These are phyloP conservation scores for Protobothrops mucrosquamatus DNA, from an alignment of 2,113 vertebrate genomes.

Conservation along the genomic window DNA sequence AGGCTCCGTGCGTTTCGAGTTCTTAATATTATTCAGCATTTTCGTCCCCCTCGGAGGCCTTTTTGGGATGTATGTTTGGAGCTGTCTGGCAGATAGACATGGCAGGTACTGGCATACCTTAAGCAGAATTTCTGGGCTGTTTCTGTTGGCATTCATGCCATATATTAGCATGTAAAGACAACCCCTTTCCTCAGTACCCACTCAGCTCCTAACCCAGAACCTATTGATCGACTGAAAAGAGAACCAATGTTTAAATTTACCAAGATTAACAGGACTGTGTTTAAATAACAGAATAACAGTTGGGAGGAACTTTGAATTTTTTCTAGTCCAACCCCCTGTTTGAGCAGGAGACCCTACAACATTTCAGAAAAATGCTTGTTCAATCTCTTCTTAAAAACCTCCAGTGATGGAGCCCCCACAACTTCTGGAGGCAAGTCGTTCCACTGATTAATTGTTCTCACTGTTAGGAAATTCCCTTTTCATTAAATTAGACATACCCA, in stretches of 20 bases:
- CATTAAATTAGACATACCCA: too few species aligned
- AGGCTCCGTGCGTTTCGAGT: rapidly evolving
- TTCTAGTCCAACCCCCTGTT: too few species aligned
- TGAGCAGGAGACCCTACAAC: too few species aligned
- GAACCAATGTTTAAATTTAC: neutral
- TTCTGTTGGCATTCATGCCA: neutral
- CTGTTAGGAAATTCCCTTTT: too few species aligned
- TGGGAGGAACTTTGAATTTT: too few species aligned
- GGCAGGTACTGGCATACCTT: neutral
- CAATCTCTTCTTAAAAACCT: too few species aligned
- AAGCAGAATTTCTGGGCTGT: neutral
- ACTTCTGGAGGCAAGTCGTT: too few species aligned
- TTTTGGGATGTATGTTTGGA: neutral
- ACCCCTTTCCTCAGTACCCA: neutral
- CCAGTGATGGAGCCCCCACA: too few species aligned
- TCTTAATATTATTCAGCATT: neutral
- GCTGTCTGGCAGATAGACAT: neutral
- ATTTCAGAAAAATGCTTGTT: too few species aligned
- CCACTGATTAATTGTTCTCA: too few species aligned
- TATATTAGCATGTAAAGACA: neutral
- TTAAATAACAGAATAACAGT: too few species aligned
- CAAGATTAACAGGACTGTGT: neutral
- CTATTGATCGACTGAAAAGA: neutral
- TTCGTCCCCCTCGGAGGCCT: neutral
- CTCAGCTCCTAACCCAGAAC: neutral